phyloP scores from a whole-genome alignment of 2,113 vertebrate genomes.

The Etheostoma spectabile region DNA sequence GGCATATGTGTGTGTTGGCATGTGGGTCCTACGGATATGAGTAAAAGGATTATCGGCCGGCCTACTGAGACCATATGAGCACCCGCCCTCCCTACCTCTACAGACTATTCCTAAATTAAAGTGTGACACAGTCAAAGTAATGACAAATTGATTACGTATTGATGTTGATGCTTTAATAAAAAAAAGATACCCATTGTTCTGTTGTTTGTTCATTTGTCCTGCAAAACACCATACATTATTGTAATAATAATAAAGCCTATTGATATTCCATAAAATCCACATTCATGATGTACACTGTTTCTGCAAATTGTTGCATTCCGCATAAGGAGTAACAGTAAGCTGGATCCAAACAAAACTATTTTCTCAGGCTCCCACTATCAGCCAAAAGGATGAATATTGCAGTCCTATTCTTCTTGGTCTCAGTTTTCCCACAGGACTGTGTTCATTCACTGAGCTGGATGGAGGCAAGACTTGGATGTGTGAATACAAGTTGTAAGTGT shows the following conservation, averaged over 20 bases:
- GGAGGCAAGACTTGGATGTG: constrained; percentile 55
- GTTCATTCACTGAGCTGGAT: constrained; percentile 45
- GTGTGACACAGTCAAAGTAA: constrained; percentile 7
- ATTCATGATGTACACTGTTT: constrained; percentile 9
- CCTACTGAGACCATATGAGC: constrained; percentile 74
- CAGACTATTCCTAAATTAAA: constrained; percentile 39
- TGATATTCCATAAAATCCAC: constrained; percentile 21
- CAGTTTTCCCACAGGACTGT: constrained; percentile 51
- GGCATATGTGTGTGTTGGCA: constrained; percentile 52
- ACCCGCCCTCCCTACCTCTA: neutral
- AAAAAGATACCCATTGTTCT: neutral
- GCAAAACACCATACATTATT: neutral
- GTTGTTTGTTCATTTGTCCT: neutral
- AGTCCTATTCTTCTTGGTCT: constrained; percentile 34
- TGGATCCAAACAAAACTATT: constrained; percentile 31
- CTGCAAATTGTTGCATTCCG: constrained; percentile 10
- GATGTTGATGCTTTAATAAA: neutral
- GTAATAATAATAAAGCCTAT: constrained; percentile 5
- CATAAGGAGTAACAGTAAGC: constrained; percentile 22
- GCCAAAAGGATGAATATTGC: constrained; percentile 35
- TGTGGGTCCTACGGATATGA: constrained; percentile 73
- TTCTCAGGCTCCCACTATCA: constrained; percentile 7
- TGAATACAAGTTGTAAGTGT: constrained; percentile 63
- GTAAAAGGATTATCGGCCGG: constrained; percentile 71
- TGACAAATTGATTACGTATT: neutral